Conservation (phyloP, 2,888 invertebrate genomes). For the Pyrrhopygopsis socrates region DNA sequence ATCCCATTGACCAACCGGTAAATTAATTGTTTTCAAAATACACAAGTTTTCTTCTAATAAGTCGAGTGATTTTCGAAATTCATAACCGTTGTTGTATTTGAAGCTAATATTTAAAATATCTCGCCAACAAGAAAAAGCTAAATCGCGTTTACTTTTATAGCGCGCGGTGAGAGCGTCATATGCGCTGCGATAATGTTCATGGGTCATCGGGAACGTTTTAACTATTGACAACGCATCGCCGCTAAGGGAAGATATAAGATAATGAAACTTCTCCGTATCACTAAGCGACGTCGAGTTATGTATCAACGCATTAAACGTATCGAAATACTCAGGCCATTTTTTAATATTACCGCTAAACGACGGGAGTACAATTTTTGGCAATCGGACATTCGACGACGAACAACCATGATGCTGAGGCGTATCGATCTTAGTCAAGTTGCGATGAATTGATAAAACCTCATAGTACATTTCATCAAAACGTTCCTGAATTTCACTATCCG, state of each 20-base stretch:
- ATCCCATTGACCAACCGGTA: conserved; percentile 28
- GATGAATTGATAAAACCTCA: conserved; percentile 24
- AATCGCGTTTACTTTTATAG: conserved; percentile 21
- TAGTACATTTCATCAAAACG: background rate
- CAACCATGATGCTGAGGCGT: background rate
- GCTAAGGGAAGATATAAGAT: conserved; percentile 29
- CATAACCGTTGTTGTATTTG: conserved; percentile 2
- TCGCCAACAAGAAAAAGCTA: conserved; percentile 14
- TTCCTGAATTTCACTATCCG: background rate
- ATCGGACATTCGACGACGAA: background rate
- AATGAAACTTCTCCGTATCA: conserved; percentile 46
- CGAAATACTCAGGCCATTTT: conserved; percentile 39
- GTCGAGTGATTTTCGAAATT: conserved; percentile 32
- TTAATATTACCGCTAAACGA: conserved; percentile 43
- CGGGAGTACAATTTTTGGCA: conserved; percentile 52
- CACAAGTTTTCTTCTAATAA: conserved; percentile 37
- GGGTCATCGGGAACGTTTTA: background rate
- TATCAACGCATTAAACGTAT: conserved; percentile 43
- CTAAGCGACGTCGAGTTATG: conserved; percentile 4
- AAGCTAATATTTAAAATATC: conserved; percentile 29
- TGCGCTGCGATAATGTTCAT: background rate
- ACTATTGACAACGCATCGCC: conserved; percentile 30
- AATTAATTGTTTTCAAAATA: conserved; percentile 24
- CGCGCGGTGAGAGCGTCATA: background rate
- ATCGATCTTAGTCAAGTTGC: background rate